Conservation (phyloP, 1,140 invertebrate genomes). For the Hypothenemus hampei region DNA sequence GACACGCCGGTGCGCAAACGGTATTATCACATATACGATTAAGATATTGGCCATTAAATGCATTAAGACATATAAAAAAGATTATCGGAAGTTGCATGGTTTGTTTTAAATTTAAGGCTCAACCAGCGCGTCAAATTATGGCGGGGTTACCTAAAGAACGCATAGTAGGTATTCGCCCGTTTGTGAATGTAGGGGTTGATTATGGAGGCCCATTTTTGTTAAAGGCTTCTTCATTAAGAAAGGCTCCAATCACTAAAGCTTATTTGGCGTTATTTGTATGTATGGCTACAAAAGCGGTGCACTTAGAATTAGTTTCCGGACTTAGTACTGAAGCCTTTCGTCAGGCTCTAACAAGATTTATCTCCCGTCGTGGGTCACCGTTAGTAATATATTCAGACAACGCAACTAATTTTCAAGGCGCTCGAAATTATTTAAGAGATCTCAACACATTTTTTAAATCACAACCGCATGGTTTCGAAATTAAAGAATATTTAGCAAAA, state of each 20-base stretch:
- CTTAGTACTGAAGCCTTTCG: conserved; percentile 35
- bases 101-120: conserved; percentile 6
- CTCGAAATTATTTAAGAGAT: conserved; percentile 10
- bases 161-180: neutral
- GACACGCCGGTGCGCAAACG: conserved; percentile 6
- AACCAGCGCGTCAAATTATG: conserved; percentile 3
- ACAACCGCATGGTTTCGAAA: neutral
- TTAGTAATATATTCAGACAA: conserved; percentile 17
- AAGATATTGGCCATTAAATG: conserved; percentile 18
- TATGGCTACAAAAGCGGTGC: conserved; percentile 39
- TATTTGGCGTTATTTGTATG: neutral
- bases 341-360: conserved; percentile 34
- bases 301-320: conserved; percentile 44
- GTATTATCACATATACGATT: conserved; percentile 6
- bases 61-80: conserved; percentile 1
- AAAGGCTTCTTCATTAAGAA: neutral
- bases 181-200: neutral
- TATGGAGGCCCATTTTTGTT: neutral
- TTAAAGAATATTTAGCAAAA: neutral
- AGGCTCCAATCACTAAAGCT: neutral
- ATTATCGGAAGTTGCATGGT: conserved; percentile 4
- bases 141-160: conserved; percentile 11
- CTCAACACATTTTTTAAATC: conserved; percentile 8
- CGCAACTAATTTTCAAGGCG: conserved; percentile 17
- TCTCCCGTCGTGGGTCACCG: conserved; percentile 38